phyloP scores from a whole-genome alignment of 2,113 vertebrate species.

The Tympanuchus pallidicinctus region DNA sequence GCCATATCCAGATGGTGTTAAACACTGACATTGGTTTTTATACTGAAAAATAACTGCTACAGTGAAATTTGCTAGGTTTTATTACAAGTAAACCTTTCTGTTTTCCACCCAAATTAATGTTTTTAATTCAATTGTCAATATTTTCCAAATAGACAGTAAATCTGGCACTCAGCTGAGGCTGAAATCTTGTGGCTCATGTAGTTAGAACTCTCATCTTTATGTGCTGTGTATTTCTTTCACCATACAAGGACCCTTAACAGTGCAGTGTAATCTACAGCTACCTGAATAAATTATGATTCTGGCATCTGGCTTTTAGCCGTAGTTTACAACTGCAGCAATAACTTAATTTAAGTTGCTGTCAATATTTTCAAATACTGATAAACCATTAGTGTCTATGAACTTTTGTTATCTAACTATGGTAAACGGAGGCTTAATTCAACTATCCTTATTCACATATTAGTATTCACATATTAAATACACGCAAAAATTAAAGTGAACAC shows the following conservation, averaged over 20 bases:
- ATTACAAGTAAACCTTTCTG: background rate
- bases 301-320: background rate
- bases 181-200: background rate
- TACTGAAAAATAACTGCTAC: background rate
- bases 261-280: background rate
- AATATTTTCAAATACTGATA: background rate
- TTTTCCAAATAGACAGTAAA: background rate
- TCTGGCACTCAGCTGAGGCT: background rate
- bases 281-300: background rate
- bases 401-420: background rate
- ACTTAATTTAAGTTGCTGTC: background rate
- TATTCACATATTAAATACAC: background rate
- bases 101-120: background rate
- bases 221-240: background rate
- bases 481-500: background rate
- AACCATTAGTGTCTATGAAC: background rate
- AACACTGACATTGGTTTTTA: background rate
- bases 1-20: rapidly evolving
- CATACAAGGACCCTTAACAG: background rate
- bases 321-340: background rate
- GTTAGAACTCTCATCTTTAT: background rate
- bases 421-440: background rate
- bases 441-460: background rate
- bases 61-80: background rate
- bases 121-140: background rate